phyloP scores from a whole-genome alignment of 2,888 invertebrate species.

The Rotaria sp. region DNA sequence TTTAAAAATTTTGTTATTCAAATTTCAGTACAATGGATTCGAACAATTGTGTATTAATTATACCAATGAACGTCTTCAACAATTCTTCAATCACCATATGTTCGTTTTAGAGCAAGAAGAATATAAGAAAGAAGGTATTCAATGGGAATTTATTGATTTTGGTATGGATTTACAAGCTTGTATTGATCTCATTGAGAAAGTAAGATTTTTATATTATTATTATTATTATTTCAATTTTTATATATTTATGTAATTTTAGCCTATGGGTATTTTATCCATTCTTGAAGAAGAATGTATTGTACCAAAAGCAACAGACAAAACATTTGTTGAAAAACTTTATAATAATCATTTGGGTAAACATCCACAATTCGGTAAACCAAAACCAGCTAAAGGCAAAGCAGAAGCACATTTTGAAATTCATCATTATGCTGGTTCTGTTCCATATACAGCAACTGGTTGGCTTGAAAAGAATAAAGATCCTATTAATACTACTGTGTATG shows the following conservation, averaged over 20 bases:
- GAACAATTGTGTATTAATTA: slow-evolving; percentile 97
- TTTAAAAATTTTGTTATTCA: neutral
- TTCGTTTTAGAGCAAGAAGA: slow-evolving; percentile 94
- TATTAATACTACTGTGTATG: slow-evolving; percentile 85
- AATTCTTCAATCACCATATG: slow-evolving; percentile 97
- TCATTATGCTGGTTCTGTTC: slow-evolving; percentile 94
- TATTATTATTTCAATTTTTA: neutral
- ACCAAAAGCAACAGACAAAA: slow-evolving; percentile 97
- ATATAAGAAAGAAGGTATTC: slow-evolving; percentile 84
- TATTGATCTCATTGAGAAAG: slow-evolving; percentile 69
- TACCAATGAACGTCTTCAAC: slow-evolving; percentile 92
- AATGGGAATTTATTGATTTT: slow-evolving; percentile 93
- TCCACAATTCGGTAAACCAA: slow-evolving; percentile 88
- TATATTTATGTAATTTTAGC: slow-evolving; percentile 62
- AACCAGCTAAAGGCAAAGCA: slow-evolving; percentile 68
- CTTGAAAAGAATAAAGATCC: slow-evolving; percentile 99
- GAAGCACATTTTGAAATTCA: slow-evolving; percentile 96
- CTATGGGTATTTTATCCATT: slow-evolving; percentile 99
- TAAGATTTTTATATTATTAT: slow-evolving; percentile 40
- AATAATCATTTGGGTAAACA: slow-evolving; percentile 99
- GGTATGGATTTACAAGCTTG: slow-evolving; percentile 90
- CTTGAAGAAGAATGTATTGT: slow-evolving; percentile 99
- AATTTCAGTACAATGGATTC: slow-evolving; percentile 74
- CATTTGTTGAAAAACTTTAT: slow-evolving; percentile 96
- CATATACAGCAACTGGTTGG: slow-evolving; percentile 69